phyloP scores from a whole-genome alignment of 2,113 vertebrate genomes.

The Acrocephalus kingi region DNA sequence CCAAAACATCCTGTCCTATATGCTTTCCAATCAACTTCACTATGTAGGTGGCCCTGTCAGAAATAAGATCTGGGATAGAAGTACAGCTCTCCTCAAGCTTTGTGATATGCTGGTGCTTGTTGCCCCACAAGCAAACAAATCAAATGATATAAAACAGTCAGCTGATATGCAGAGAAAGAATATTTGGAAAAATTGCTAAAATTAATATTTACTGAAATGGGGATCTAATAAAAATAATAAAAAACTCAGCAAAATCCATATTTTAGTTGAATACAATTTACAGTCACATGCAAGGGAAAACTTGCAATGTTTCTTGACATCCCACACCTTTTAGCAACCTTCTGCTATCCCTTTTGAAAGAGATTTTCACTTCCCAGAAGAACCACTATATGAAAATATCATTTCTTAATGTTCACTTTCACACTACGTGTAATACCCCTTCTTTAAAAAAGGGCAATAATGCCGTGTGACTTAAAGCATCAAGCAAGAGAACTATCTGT shows the following conservation, averaged over 20 bases:
- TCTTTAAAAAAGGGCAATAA: background rate
- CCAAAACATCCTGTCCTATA: background rate
- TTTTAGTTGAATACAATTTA: background rate
- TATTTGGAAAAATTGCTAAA: background rate
- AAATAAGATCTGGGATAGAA: background rate
- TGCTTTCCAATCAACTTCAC: background rate
- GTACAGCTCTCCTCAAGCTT: background rate
- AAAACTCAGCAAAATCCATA: background rate
- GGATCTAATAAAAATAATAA: background rate
- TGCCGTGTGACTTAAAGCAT: background rate
- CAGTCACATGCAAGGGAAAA: background rate
- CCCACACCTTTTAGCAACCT: background rate
- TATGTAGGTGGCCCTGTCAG: background rate
- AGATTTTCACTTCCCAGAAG: background rate
- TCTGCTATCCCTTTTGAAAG: background rate
- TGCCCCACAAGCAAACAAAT: background rate
- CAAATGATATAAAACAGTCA: background rate
- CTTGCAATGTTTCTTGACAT: background rate
- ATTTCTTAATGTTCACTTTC: background rate
- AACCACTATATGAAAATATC: background rate
- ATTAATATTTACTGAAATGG: background rate
- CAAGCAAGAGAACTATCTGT: background rate
- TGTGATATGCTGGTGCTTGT: background rate
- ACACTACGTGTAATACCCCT: rapidly evolving
- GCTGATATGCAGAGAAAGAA: background rate